Evolutionary conservation across 2,888 invertebrate genomes (phyloP).

Genomic region (Caenorhabditis sp.): DNA sequence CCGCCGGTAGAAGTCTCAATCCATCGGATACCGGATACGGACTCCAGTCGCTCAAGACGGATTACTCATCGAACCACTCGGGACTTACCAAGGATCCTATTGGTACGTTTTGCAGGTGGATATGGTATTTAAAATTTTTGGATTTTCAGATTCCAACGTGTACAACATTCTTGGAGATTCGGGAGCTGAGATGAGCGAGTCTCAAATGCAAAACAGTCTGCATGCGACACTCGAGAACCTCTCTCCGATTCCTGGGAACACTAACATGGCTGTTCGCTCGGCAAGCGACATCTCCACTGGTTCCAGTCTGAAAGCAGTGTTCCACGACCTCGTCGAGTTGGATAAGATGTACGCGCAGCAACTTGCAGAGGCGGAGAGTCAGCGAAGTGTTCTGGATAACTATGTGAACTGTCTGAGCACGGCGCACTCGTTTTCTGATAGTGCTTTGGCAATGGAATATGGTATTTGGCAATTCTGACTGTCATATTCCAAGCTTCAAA

Average conservation of each 20-base stretch:
- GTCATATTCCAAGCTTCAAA: not conserved
- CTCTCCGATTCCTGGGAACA: constrained; percentile 29
- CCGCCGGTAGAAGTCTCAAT: constrained; percentile 31
- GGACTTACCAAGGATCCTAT: constrained; percentile 47
- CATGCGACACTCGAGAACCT: constrained; percentile 48
- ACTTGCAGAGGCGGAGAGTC: constrained; percentile 32
- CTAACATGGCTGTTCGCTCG: constrained; percentile 15
- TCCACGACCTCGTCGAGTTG: constrained; percentile 55
- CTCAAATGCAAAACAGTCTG: constrained; percentile 29
- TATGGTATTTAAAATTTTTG: not conserved
- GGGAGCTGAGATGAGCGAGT: not conserved
- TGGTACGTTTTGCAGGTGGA: constrained; percentile 10
- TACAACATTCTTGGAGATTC: constrained; percentile 28
- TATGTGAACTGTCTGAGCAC: constrained; percentile 44
- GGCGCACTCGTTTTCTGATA: constrained; percentile 41
- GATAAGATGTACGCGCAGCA: constrained; percentile 51
- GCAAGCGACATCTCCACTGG: constrained; percentile 21
- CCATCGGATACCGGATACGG: constrained; percentile 57
- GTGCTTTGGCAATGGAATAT: not conserved
- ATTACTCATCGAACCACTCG: constrained; percentile 42
- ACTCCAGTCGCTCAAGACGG: constrained; percentile 35
- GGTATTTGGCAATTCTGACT: not conserved
- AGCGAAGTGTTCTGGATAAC: constrained; percentile 18
- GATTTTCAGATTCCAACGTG: constrained; percentile 19
- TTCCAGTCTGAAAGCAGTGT: constrained; percentile 52